Evolutionary conservation across 2,113 vertebrate species (phyloP), one percentile per base, ranked within the genome.

Genomic region (Rhinichthys klamathensis): DNA sequence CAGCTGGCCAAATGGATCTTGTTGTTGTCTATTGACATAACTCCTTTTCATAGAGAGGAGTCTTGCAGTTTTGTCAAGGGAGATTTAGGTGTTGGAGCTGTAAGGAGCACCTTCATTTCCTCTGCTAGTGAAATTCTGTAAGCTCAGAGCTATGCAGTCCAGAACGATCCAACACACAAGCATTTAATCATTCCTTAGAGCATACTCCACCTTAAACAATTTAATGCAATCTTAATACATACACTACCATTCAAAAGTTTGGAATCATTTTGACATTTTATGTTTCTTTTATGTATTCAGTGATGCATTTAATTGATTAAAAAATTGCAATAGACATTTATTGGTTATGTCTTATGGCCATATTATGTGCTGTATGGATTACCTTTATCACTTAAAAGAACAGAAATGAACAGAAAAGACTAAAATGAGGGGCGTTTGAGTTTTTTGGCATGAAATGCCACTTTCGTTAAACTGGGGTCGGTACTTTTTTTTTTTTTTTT

Each of bases 1-100:
- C 92, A 92, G 93, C 93, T 93, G 93, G 88, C 88, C 92, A 93
- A 93, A 94, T 92, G 90, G 88, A 91, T 84, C 86, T 91, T 91
- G 92, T 93, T 91, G 91, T 90, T 82, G 85, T 85, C 63, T 91
- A 88, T 92, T 92, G 90, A 92, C 91, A 93, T 91, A 91, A 92
- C 89, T 92, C n/a, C 83, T 85, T 90, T 91, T 93, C 90, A 89
- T 91, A 90, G 89, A 74, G 72, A 74, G 78, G 81, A 83, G 89
- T 83, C 83, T 88, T 87, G 89, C 35, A 86, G 85, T 89, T 74
- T 73, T 74, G 35, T 83, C 51, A 41, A 79, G 56, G 32, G 76
- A 79, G 54, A 41, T 61, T 79, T 78, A 32, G 25, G 16, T 54
- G 18, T 23, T 77, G 41, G 18, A 77, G 27, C 75, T 38, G 51